These are phyloP conservation scores for Clarias gariepinus DNA, from an alignment of 2,113 vertebrate genomes.

Conservation along the genomic window DNA sequence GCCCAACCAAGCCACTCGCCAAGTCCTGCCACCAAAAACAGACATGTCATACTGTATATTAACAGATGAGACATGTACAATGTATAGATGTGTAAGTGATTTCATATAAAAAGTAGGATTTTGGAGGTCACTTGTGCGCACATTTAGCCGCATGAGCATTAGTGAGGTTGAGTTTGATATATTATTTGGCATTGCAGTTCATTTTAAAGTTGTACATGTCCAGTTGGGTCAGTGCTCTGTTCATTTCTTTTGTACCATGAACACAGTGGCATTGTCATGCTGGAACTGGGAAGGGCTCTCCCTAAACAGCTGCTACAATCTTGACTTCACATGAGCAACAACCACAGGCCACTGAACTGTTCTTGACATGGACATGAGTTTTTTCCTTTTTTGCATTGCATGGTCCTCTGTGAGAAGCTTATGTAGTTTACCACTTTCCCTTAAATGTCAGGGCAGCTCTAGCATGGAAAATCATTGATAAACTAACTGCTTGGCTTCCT, in stretches of 20 bases:
- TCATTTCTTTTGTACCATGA: no score
- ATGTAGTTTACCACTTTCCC: background rate
- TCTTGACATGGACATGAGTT: background rate
- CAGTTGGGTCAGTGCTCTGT: no score
- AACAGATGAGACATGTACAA: background rate
- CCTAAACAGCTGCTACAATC: background rate
- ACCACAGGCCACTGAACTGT: background rate
- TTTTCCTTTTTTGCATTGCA: background rate
- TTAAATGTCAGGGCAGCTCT: background rate
- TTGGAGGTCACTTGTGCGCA: no score
- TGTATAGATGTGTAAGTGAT: background rate
- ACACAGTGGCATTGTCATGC: background rate
- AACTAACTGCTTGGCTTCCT: background rate
- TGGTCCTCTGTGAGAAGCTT: background rate
- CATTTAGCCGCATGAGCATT: no score
- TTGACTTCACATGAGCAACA: background rate
- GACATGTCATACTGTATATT: background rate
- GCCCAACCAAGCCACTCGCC: conserved; percentile 89
- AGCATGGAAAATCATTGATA: background rate
- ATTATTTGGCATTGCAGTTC: no score
- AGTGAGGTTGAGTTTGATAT: no score
- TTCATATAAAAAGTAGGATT: background rate
- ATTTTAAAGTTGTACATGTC: no score
- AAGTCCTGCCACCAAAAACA: conserved; percentile 78
- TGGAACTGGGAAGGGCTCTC: background rate